Conservation (phyloP, 2,797 vertebrate species). For the Anguilla anguilla region DNA sequence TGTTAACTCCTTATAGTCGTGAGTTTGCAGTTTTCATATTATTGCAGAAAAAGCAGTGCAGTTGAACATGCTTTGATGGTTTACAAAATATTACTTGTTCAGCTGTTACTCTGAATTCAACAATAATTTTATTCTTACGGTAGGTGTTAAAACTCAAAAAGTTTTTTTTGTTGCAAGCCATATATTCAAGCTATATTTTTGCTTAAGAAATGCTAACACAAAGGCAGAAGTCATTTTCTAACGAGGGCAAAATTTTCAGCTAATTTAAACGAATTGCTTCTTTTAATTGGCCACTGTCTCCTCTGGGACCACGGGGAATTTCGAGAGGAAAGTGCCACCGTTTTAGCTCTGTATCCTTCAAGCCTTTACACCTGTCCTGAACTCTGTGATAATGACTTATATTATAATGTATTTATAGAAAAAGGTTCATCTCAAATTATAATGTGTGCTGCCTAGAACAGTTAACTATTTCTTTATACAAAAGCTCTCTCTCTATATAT, state of each 20-base stretch:
- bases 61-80: no score
- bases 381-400: not conserved
- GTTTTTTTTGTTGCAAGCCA: not conserved
- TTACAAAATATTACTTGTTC: no score
- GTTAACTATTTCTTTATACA: not conserved
- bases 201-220: not conserved
- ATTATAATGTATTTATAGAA: conserved; percentile 5
- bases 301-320: not conserved
- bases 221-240: not conserved
- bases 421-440: not conserved
- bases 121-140: not conserved
- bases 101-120: not conserved
- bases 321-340: not conserved
- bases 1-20: no score
- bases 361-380: not conserved
- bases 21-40: no score
- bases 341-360: not conserved
- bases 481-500: no score
- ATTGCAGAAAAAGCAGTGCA: no score
- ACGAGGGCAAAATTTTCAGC: not conserved
- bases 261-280: not conserved
- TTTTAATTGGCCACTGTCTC: not conserved
- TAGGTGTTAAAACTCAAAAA: not conserved
- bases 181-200: not conserved
- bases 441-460: not conserved